Evolutionary conservation across 1,140 invertebrate genomes (phyloP).

Genomic region (Coptotermes formosanus): DNA sequence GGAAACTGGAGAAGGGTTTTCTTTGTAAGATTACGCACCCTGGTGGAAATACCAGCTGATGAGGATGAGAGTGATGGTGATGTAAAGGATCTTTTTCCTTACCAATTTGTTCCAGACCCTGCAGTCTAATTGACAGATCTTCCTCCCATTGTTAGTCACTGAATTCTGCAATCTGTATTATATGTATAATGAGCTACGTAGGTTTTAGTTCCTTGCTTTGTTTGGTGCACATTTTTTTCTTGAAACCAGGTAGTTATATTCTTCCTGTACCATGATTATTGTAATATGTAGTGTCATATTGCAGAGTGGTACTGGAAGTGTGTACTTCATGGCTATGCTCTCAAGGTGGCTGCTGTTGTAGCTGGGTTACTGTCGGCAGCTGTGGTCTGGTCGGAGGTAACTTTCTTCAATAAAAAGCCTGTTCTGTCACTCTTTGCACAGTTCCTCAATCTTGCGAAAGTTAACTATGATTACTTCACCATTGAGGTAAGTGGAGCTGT

Average conservation of each 20-base stretch:
- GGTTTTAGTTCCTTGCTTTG: conserved; percentile 25
- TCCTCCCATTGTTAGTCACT: no score
- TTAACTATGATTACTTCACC: conserved; percentile 87
- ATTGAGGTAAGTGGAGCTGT: conserved; percentile 72
- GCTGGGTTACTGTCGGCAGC: conserved; percentile 79
- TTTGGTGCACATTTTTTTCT: background rate
- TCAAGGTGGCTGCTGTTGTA: conserved; percentile 69
- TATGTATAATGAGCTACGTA: no score
- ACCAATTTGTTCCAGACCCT: no score
- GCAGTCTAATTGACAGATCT: no score
- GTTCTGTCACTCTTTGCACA: conserved; percentile 94
- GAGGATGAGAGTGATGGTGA: no score
- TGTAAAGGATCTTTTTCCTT: no score
- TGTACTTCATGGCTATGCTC: conserved; percentile 69
- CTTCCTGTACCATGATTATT: no score
- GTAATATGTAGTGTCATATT: conserved; percentile 40
- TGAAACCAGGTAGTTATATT: no score
- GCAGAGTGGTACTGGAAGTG: conserved; percentile 97
- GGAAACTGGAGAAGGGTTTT: no score
- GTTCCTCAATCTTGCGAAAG: conserved; percentile 78
- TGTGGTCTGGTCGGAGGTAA: conserved; percentile 98
- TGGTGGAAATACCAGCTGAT: no score
- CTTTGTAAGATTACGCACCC: no score
- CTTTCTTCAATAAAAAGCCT: conserved; percentile 90
- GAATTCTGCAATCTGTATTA: background rate